A percentile compares a stretch with the other conserved stretches of the same genome.
phyloP scores from a whole-genome alignment of 92 coral and sea anemone species.

The Zoanthus solanderi region DNA sequence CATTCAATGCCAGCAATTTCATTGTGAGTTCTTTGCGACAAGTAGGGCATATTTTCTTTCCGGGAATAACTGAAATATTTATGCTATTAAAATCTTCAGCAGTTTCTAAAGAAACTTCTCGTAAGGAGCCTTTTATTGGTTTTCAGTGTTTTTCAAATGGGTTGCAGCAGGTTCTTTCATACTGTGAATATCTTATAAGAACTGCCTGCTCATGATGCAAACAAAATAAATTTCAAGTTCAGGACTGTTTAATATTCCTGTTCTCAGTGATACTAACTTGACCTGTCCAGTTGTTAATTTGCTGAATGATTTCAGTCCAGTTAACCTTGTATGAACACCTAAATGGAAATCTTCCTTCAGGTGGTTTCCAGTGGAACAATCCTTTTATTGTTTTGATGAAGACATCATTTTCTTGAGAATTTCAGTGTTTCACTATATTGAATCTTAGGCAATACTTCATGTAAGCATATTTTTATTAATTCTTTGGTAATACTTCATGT shows the following conservation, averaged over 20 bases:
- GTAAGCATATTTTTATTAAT: not conserved
- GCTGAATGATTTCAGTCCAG: slow-evolving; percentile 59
- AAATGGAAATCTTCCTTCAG: slow-evolving; percentile 57
- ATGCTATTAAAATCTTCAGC: slow-evolving; percentile 49
- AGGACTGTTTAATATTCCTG: slow-evolving; percentile 53
- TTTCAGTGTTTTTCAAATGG: slow-evolving; percentile 54
- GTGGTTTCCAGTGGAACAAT: slow-evolving; percentile 51
- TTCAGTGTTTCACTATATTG: slow-evolving; percentile 3
- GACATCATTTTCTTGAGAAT: slow-evolving; percentile 46
- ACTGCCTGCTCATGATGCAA: slow-evolving; percentile 62
- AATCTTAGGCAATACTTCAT: slow-evolving; percentile 1
- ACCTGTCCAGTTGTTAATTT: slow-evolving; percentile 39
- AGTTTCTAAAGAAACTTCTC: slow-evolving; percentile 50
- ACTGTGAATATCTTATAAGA: slow-evolving; percentile 52
- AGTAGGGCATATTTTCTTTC: slow-evolving; percentile 56
- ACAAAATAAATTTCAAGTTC: slow-evolving; percentile 51
- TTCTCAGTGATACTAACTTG: slow-evolving; percentile 54
- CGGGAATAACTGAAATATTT: slow-evolving; percentile 59
- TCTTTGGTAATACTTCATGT: not conserved
- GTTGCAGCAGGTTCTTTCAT: slow-evolving; percentile 56
- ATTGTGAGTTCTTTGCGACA: slow-evolving; percentile 50
- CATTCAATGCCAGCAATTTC: slow-evolving; percentile 6
- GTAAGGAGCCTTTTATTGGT: slow-evolving; percentile 53
- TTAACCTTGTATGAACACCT: slow-evolving; percentile 45
- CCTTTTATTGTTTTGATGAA: slow-evolving; percentile 35